Evolutionary conservation across 2,113 vertebrate genomes (phyloP).

Genomic region (Falcunculus frontatus): DNA sequence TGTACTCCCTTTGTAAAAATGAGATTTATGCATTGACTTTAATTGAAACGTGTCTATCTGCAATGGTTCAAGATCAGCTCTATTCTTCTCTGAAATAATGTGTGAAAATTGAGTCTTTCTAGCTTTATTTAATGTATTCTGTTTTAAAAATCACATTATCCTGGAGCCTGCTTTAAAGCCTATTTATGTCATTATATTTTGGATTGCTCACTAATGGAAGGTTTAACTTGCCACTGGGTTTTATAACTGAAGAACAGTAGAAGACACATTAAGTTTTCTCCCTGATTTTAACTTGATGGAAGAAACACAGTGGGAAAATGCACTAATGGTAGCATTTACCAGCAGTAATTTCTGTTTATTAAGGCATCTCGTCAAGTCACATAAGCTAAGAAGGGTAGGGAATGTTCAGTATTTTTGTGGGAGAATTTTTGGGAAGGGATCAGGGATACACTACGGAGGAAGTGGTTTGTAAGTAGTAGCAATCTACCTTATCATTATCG

Average conservation of each 20-base stretch:
- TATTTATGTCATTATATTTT: background rate
- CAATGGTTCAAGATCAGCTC: background rate
- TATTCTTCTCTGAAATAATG: background rate
- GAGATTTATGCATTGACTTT: background rate
- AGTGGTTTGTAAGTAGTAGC: background rate
- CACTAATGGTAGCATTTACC: background rate
- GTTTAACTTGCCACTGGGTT: background rate
- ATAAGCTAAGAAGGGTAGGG: background rate
- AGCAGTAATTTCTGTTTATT: conserved; percentile 20
- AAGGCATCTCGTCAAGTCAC: background rate
- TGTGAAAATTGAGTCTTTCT: background rate
- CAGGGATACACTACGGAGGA: background rate
- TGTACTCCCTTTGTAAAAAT: background rate
- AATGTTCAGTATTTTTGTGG: background rate
- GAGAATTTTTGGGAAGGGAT: background rate
- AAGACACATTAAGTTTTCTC: conserved; percentile 3
- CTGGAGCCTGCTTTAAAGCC: background rate
- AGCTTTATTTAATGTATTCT: background rate
- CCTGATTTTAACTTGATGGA: background rate
- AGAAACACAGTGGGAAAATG: background rate
- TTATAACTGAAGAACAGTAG: background rate
- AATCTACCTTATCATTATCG: background rate
- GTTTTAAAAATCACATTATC: background rate
- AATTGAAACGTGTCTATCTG: background rate
- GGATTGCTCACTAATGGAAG: background rate